Conservation (phyloP, 2,113 vertebrate species). For the Mixornis gularis region DNA sequence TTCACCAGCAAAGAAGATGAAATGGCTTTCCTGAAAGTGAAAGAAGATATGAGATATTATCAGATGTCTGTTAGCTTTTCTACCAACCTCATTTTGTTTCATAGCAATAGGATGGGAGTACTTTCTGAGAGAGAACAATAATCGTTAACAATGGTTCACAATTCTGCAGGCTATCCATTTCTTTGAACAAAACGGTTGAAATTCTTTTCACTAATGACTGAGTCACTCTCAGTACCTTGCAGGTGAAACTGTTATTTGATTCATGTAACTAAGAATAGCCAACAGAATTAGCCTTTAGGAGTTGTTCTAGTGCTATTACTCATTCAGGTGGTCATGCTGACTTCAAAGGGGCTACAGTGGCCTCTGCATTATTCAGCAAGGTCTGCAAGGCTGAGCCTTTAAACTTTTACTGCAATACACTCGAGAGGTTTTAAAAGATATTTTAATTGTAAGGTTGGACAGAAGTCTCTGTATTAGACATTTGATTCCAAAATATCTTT, state of each 20-base stretch:
- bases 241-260: not conserved
- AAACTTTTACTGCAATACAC: not conserved
- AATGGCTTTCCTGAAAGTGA: constrained; percentile 55
- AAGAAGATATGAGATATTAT: constrained; percentile 58
- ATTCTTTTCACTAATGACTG: not conserved
- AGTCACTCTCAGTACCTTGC: not conserved
- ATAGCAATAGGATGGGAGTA: not conserved
- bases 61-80: not conserved
- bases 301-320: not conserved
- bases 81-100: constrained; percentile 49
- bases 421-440: not conserved
- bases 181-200: constrained; percentile 20
- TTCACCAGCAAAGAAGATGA: constrained; percentile 34
- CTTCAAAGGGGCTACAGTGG: not conserved
- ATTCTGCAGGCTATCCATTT: not conserved
- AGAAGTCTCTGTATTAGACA: not conserved
- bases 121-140: constrained; percentile 31
- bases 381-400: not conserved
- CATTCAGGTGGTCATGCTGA: not conserved
- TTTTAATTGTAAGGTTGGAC: not conserved
- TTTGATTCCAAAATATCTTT: not conserved
- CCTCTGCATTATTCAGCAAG: constrained; percentile 14
- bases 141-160: constrained; percentile 1
- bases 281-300: not conserved
- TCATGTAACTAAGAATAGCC: not conserved